Evolutionary conservation across 2,888 invertebrate species (phyloP).

Genomic region (Catocala sponsa): DNA sequence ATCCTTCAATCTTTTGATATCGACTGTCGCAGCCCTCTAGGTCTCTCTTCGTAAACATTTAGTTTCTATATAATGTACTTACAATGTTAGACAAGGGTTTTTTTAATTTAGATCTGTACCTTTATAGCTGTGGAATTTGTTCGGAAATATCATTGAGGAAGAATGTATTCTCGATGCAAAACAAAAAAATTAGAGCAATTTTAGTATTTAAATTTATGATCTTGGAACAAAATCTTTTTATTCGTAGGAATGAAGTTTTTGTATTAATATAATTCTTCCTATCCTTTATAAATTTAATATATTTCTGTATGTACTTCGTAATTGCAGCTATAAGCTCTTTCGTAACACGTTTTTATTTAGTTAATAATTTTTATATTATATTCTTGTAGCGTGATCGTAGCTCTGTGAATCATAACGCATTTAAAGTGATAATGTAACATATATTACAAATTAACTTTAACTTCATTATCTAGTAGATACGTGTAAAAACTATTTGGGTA

Average conservation of each 20-base stretch:
- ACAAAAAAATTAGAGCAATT: neutral
- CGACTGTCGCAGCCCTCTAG: slow-evolving; percentile 33
- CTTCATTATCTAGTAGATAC: slow-evolving; percentile 32
- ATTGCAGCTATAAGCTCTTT: slow-evolving; percentile 42
- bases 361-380: slow-evolving; percentile 25
- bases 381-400: slow-evolving; percentile 40
- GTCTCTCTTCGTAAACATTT: slow-evolving; percentile 40
- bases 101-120: slow-evolving; percentile 44
- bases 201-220: slow-evolving; percentile 1
- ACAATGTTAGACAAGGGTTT: slow-evolving; percentile 34
- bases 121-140: slow-evolving; percentile 1
- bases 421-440: slow-evolving; percentile 45
- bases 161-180: too few relatives aligned
- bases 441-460: slow-evolving; percentile 48
- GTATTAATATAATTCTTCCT: too few relatives aligned
- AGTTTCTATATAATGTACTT: slow-evolving; percentile 45
- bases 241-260: neutral
- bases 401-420: slow-evolving; percentile 44
- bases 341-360: slow-evolving; percentile 34
- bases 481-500: slow-evolving; percentile 33
- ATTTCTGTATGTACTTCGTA: slow-evolving; percentile 9
- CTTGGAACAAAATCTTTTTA: neutral
- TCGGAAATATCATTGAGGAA: neutral
- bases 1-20: slow-evolving; percentile 20
- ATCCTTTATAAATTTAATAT: neutral